Conservation (phyloP, 1,140 invertebrate species). For the Drosophila busckii region DNA sequence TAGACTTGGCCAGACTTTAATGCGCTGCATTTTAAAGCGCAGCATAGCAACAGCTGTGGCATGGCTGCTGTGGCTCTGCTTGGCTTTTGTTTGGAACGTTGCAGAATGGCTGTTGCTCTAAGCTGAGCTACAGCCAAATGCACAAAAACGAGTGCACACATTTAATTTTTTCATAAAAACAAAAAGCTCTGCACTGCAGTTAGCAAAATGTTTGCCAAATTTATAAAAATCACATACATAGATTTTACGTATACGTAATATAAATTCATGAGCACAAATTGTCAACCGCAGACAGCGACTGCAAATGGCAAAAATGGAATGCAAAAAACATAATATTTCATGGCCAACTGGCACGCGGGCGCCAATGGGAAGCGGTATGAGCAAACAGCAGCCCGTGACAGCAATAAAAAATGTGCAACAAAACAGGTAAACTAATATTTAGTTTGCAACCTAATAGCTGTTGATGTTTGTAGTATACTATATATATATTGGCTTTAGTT, state of each 20-base stretch:
- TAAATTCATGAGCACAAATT: not conserved
- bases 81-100: constrained; percentile 24
- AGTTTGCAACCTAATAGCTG: constrained; percentile 54
- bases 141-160: not conserved
- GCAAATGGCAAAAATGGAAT: not conserved
- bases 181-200: no score
- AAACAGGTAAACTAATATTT: constrained; percentile 55
- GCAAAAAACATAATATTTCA: not conserved
- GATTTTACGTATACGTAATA: constrained; percentile 17
- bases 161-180: not conserved
- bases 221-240: not conserved
- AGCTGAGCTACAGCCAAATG: not conserved
- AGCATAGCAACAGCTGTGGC: constrained; percentile 4
- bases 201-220: not conserved
- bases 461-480: not conserved
- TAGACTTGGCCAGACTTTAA: constrained; percentile 35
- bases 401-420: constrained; percentile 14
- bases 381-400: constrained; percentile 11
- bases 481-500: not conserved
- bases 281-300: not conserved
- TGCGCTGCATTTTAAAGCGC: constrained; percentile 53
- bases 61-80: not conserved
- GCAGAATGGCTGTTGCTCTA: constrained; percentile 17
- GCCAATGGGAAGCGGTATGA: no score
- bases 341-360: not conserved